Percentiles rank a stretch among this genome's conserved stretches.
phyloP scores from a whole-genome alignment of 2,113 vertebrate species.

The Hepsetus odoe region DNA sequence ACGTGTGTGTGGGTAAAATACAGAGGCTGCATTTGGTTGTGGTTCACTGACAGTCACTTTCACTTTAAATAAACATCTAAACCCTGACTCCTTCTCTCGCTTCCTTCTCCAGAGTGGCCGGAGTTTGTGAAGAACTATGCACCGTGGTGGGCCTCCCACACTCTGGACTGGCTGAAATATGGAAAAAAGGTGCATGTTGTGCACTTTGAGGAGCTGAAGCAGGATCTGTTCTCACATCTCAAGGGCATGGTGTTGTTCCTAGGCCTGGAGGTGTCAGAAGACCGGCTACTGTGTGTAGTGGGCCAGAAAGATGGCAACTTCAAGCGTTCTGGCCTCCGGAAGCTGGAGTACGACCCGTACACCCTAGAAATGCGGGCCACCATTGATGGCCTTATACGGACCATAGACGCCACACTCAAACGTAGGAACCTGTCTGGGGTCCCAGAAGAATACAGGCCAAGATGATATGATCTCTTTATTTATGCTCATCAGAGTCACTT shows the following conservation, averaged over 20 bases:
- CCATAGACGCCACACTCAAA: slow-evolving; percentile 83
- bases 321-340: slow-evolving; percentile 91
- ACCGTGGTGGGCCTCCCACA: slow-evolving; percentile 97
- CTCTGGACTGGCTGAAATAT: slow-evolving; percentile 90
- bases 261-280: slow-evolving; percentile 82
- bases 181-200: slow-evolving; percentile 90
- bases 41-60: too few species aligned
- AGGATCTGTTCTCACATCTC: slow-evolving; percentile 85
- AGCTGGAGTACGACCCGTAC: slow-evolving; percentile 93
- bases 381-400: slow-evolving; percentile 86
- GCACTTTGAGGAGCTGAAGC: slow-evolving; percentile 91
- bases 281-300: slow-evolving; percentile 93
- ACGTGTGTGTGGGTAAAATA: too few species aligned
- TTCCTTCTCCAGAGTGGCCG: slow-evolving; percentile 87
- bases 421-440: slow-evolving; percentile 86
- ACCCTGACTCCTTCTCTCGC: slow-evolving; percentile 21
- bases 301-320: slow-evolving; percentile 97
- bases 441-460: slow-evolving; percentile 89
- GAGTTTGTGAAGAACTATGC: slow-evolving; percentile 95
- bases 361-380: slow-evolving; percentile 83
- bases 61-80: neutral
- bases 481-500: slow-evolving; percentile 5
- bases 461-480: slow-evolving; percentile 77
- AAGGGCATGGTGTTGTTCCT: slow-evolving; percentile 89
- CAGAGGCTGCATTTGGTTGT: too few species aligned